These are phyloP conservation scores for Drosophila sordidapex DNA, from an alignment of 2,888 invertebrate genomes.

Conservation along the genomic window DNA sequence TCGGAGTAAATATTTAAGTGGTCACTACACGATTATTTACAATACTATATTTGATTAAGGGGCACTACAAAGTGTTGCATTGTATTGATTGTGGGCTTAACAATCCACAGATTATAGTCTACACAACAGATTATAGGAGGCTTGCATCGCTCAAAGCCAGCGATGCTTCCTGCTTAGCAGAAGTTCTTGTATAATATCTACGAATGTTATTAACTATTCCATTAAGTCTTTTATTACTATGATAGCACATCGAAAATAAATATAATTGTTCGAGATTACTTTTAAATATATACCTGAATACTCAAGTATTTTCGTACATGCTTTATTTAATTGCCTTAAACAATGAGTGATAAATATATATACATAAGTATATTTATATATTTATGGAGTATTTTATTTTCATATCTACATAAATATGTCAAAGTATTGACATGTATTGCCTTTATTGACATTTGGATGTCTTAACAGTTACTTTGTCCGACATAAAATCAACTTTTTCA, in stretches of 20 bases:
- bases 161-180: slow-evolving; percentile 30
- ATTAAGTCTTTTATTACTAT: not conserved
- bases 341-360: not conserved
- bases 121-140: slow-evolving; percentile 2
- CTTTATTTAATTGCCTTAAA: not conserved
- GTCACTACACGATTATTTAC: slow-evolving; percentile 23
- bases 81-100: slow-evolving; percentile 32
- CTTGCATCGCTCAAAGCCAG: slow-evolving; percentile 13
- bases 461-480: not conserved
- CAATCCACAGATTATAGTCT: not conserved
- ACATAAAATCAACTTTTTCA: not conserved
- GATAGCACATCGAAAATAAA: not conserved
- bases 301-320: not conserved
- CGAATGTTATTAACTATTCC: not conserved
- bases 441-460: not conserved
- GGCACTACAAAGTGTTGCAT: slow-evolving; percentile 3
- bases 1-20: slow-evolving; percentile 47
- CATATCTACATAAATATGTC: not conserved
- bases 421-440: not conserved
- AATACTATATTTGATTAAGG: slow-evolving; percentile 30
- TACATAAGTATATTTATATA: not conserved
- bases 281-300: not conserved
- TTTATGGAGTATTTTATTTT: not conserved
- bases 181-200: slow-evolving; percentile 3
- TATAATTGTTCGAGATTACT: not conserved